phyloP scores from a whole-genome alignment of 2,888 invertebrate species.

The Machimus atricapillus region DNA sequence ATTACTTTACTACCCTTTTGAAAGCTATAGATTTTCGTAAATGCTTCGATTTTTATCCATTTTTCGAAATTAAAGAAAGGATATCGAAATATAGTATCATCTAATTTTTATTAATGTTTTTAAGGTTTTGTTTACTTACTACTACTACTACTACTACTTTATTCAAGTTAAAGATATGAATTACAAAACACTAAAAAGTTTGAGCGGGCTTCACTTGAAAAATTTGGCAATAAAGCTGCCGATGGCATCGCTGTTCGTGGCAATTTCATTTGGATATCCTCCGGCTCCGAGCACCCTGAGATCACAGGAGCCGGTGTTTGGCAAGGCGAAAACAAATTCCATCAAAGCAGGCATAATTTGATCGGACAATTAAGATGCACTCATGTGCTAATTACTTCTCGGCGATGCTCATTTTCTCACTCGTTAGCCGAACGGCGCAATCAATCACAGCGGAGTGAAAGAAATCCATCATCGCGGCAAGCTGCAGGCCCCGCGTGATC shows the following conservation, averaged over 20 bases:
- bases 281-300: background rate
- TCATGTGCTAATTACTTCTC: constrained; percentile 22
- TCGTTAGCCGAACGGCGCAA: constrained; percentile 5
- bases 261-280: background rate
- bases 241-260: background rate
- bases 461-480: constrained; percentile 3
- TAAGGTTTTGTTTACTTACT: too few species aligned
- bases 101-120: too few species aligned
- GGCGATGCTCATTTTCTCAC: background rate
- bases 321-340: background rate
- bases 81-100: too few species aligned
- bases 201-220: background rate
- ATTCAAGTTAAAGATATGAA: too few species aligned
- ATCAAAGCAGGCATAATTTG: constrained; percentile 6
- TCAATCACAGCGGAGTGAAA: background rate
- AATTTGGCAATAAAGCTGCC: background rate
- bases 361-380: constrained; percentile 18
- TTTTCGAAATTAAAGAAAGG: too few species aligned
- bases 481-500: background rate
- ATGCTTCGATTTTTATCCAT: too few species aligned
- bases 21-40: too few species aligned
- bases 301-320: constrained; percentile 16
- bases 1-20: too few species aligned
- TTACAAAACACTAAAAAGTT: background rate
- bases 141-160: too few species aligned